Base-by-base conservation (phyloP, 1,140 invertebrate genomes). In the Lasioglossum albipes region DNA sequence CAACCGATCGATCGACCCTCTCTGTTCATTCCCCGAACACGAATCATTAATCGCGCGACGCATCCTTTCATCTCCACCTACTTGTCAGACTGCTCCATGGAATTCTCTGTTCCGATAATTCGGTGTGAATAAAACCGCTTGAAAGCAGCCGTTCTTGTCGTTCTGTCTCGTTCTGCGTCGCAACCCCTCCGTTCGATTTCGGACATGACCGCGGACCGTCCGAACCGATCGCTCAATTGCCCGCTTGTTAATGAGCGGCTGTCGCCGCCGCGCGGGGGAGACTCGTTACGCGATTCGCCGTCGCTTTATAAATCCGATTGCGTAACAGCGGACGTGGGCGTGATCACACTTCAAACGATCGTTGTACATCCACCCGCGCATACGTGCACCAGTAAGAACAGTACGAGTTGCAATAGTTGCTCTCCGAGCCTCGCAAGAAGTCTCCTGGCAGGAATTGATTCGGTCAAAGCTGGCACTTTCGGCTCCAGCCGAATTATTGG, bases 101-200 rank as follows among this genome's bases (percentile, higher is more conserved):
- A 59, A 74, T 79, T 41, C 54, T 59, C 10, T 74, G 9, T 20
- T 74, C 57, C 66, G 59, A 65, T 13, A 64, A 85, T 54, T 73
- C 72, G 78, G 62, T 65, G 74, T 80, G 18, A 87, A 87, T 86
- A 86, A 87, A 87, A 36, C 45, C 49, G 70, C 82, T 87, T 81
- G 41, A 84, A 84, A 73, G 84, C 85, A 0, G 20, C 6, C 5
- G 27, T 27, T 27, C 27, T 1, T 59, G 18, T 45, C 13, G 49
- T 2, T 31, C 20, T 52, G 7, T 49, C 22, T 36, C 16, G 16
- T n/a, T 18, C 3, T 16, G 12, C 12, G 52, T 2, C 12, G 7
- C 20, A 59, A 31, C 16, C 22, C 61, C 0, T 31, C 49, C n/a
- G 18, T 0, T 36, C 31, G 2, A 62, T 45, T 22, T 54, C 45